A percentile compares a stretch with the other conserved stretches of the same genome.
phyloP scores from a whole-genome alignment of 1,140 invertebrate species.

The Trigoniulus corallinus region DNA sequence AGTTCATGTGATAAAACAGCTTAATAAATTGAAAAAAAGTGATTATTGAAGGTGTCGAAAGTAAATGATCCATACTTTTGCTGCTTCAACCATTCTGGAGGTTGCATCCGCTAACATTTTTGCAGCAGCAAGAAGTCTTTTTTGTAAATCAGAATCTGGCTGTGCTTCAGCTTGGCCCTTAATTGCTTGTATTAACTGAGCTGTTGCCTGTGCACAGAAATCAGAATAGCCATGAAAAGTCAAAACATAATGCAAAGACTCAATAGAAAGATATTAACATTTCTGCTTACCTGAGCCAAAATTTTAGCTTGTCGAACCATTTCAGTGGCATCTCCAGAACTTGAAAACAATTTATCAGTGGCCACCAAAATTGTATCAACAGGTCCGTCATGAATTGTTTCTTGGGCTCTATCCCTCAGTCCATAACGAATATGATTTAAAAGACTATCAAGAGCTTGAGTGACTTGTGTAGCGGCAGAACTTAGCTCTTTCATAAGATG shows the following conservation, averaged over 20 bases:
- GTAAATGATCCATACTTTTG: conserved; percentile 35
- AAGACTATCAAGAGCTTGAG: conserved; percentile 72
- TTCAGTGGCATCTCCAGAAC: conserved; percentile 65
- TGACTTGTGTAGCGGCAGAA: conserved; percentile 71
- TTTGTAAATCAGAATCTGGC: conserved; percentile 72
- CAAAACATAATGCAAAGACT: no score
- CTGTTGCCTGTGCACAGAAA: conserved; percentile 56
- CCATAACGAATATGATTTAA: conserved; percentile 59
- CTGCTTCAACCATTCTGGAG: conserved; percentile 78
- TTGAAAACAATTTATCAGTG: conserved; percentile 73
- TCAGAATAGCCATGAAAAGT: no score
- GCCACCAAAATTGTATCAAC: conserved; percentile 76
- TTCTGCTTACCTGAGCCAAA: conserved; percentile 42
- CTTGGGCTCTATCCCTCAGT: conserved; percentile 33
- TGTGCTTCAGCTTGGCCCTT: conserved; percentile 82
- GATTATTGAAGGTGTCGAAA: background rate
- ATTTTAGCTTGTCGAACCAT: conserved; percentile 88
- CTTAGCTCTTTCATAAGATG: conserved; percentile 54
- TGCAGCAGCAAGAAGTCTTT: conserved; percentile 73
- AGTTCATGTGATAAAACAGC: no score
- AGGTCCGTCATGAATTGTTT: conserved; percentile 44
- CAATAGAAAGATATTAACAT: no score
- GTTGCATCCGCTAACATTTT: conserved; percentile 91
- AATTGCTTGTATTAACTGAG: conserved; percentile 79
- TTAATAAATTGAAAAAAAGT: background rate